Percentiles rank a stretch among this genome's conserved stretches.
Conservation (phyloP, 2,113 vertebrate species). For the Rhinoptilus africanus region DNA sequence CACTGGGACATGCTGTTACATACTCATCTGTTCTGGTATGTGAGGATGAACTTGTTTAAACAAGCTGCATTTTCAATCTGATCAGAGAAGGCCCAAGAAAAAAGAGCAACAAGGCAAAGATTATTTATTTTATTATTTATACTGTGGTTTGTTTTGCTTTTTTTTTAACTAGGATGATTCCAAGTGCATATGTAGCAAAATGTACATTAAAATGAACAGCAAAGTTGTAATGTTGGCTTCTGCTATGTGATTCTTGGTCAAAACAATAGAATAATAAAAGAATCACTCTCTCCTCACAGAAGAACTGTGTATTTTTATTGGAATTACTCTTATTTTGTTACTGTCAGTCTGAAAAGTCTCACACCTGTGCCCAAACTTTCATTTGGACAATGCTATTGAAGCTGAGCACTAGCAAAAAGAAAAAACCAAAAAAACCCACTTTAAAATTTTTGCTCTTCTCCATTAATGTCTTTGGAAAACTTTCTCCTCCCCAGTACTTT, state of each 20-base stretch:
- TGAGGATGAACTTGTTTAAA: background rate
- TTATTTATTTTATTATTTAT: background rate
- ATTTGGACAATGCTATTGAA: background rate
- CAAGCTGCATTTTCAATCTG: background rate
- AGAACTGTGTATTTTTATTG: background rate
- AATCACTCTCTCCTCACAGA: background rate
- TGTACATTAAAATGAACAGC: background rate
- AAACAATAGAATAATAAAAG: background rate
- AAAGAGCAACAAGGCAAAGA: background rate
- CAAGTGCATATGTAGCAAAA: background rate
- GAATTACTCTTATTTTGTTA: background rate
- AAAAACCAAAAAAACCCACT: background rate
- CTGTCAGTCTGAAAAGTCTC: background rate
- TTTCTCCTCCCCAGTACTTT: background rate
- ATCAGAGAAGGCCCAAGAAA: background rate
- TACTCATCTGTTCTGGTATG: background rate
- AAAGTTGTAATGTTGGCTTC: background rate
- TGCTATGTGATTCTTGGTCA: background rate
- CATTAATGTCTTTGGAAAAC: background rate
- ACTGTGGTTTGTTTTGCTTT: background rate
- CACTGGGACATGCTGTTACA: background rate
- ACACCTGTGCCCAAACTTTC: background rate
- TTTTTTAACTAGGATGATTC: background rate
- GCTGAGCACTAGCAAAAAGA: background rate
- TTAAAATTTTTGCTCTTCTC: background rate